Evolutionary conservation across 1,140 invertebrate genomes (phyloP), one percentile per base, ranked within the genome.

Genomic region (Drosophila gunungcola): DNA sequence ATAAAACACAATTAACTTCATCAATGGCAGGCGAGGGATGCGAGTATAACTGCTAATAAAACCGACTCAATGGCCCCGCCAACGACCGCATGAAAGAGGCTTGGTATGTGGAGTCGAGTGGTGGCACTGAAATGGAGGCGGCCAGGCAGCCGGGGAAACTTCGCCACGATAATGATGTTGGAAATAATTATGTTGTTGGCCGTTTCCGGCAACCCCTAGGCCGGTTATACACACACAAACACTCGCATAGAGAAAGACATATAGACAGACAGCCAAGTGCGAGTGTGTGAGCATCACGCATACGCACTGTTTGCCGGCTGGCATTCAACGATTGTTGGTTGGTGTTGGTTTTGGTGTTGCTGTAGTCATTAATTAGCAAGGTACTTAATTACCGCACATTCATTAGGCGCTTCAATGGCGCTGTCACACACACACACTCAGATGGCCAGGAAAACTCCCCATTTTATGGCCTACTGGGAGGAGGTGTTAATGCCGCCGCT

Each of bases 381-480:
- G 78, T 91, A 91, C 90, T 91, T 91, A 91, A 91, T 91, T 91
- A 91, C 88, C 90, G 84, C 91, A 91, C 86, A 91, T 91, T 91
- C 91, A 91, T 91, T 91, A 89, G 90, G 73, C 75, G 84, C 81
- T 76, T 91, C 88, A 91, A 91, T 91, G 80, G 78, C 62, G 53
- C 83, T 75, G 75, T 60, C 43, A 46, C 78, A 58, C 52, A 63
- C 57, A 62, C 41, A 61, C 12, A 39, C 36, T 61, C 9, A 43
- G 45, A 34, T 4, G 13, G 29, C 10, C 36, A 54, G 21, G 34
- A 21, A 34, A 12, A 60, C 25, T 36, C 21, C 16, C 36, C 36
- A 64, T 74, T 85, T 89, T 78, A 86, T 86, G 82, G 43, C 43
- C 63, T 46, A 11, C 36, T 73, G 38, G 55, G 43, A 61, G 53